phyloP scores from a whole-genome alignment of 2,113 vertebrate species.

The Papio anubis region DNA sequence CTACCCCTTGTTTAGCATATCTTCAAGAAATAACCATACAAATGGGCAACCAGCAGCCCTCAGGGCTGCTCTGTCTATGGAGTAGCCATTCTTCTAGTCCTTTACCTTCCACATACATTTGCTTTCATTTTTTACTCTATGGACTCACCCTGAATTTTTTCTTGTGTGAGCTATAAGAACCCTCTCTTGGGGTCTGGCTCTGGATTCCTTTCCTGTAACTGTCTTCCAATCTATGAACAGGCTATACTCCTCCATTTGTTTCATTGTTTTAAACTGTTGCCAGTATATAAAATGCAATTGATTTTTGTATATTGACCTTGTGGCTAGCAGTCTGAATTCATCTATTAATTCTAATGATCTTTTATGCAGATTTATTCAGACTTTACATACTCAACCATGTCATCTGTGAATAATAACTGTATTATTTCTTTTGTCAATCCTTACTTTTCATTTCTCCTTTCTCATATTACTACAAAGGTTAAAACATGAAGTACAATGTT shows the following conservation, averaged over 20 bases:
- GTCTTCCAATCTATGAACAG: not conserved
- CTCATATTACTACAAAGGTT: not conserved
- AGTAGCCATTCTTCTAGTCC: no score
- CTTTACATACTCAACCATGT: not conserved
- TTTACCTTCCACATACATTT: no score
- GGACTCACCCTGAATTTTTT: no score
- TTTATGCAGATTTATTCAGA: not conserved
- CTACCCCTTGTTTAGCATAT: no score
- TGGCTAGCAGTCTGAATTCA: not conserved
- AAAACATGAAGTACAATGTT: not conserved
- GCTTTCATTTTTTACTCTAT: no score
- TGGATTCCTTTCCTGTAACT: not conserved
- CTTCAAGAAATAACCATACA: no score
- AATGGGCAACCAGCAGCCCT: no score
- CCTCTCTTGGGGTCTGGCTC: no score
- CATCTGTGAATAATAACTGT: not conserved
- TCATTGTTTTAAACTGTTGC: not conserved
- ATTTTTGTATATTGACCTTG: not conserved
- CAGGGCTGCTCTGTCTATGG: no score
- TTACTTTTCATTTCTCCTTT: not conserved
- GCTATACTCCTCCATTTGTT: not conserved
- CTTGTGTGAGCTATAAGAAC: no score
- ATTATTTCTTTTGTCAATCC: not conserved
- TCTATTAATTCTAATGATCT: not conserved
- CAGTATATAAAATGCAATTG: not conserved